Conservation (phyloP, 2,888 invertebrate genomes). For the Drosophila bunnanda region DNA sequence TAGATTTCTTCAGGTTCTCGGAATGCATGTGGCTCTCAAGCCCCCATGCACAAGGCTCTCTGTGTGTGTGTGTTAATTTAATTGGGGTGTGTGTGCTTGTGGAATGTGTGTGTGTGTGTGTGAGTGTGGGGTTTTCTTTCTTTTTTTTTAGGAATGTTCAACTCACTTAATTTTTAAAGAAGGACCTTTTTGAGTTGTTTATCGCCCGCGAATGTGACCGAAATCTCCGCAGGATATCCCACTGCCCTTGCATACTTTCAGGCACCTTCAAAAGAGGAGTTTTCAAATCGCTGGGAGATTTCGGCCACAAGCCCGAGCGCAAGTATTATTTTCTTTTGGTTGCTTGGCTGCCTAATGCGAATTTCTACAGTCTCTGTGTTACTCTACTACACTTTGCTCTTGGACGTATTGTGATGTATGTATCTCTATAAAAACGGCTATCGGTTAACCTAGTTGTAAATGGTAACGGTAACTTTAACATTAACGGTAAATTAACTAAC, state of each 20-base stretch:
- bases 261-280: slow-evolving; percentile 23
- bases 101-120: slow-evolving; percentile 38
- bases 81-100: slow-evolving; percentile 21
- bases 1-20: slow-evolving; percentile 69
- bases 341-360: slow-evolving; percentile 70
- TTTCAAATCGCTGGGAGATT: slow-evolving; percentile 10
- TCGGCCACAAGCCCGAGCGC: neutral
- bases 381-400: slow-evolving; percentile 77
- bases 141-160: slow-evolving; percentile 62
- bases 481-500: slow-evolving; percentile 74
- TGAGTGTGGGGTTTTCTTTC: slow-evolving; percentile 11
- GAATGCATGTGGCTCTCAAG: slow-evolving; percentile 56
- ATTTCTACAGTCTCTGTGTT: slow-evolving; percentile 79
- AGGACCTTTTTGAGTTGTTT: slow-evolving; percentile 69
- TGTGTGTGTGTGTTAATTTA: slow-evolving; percentile 50
- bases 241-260: slow-evolving; percentile 17
- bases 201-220: slow-evolving; percentile 38
- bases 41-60: slow-evolving; percentile 72
- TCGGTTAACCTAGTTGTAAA: slow-evolving; percentile 60
- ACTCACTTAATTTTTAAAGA: slow-evolving; percentile 70
- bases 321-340: slow-evolving; percentile 35
- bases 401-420: slow-evolving; percentile 83
- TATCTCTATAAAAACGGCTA: slow-evolving; percentile 62
- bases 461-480: slow-evolving; percentile 64
- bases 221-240: neutral